A percentile compares a stretch with the other conserved stretches of the same genome.
Evolutionary conservation across 1,140 invertebrate genomes (phyloP).

Genomic region (Trichonephila clavipes): DNA sequence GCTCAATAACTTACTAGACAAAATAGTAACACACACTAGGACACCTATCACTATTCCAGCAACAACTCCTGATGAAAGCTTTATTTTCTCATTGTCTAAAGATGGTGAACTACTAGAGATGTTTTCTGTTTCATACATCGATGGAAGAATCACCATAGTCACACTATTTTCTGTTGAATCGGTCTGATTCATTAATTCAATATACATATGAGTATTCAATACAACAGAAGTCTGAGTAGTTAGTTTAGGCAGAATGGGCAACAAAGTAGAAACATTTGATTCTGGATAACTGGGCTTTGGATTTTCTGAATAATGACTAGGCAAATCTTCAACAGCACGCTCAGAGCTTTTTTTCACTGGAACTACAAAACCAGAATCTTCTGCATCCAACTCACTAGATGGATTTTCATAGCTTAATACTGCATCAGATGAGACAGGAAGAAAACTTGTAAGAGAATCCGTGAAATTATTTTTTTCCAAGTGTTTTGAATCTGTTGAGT

Average conservation of each 20-base stretch:
- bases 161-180: neutral
- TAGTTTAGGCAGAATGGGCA: neutral
- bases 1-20: constrained; percentile 63
- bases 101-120: constrained; percentile 43
- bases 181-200: constrained; percentile 51
- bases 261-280: constrained; percentile 26
- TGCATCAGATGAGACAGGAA: constrained; percentile 65
- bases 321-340: neutral
- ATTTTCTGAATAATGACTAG: constrained; percentile 39
- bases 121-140: constrained; percentile 37
- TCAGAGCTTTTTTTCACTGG: constrained; percentile 32
- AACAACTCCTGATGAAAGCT: constrained; percentile 61
- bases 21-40: constrained; percentile 65
- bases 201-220: constrained; percentile 32
- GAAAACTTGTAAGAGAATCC: constrained; percentile 21
- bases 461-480: constrained; percentile 56
- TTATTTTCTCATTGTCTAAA: constrained; percentile 2
- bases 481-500: neutral
- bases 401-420: constrained; percentile 52
- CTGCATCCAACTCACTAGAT: neutral
- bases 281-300: neutral
- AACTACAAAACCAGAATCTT: neutral
- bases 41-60: constrained; percentile 72
- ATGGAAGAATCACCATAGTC: constrained; percentile 20
- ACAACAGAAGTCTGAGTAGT: constrained; percentile 12